Percentiles rank a stretch among this genome's conserved stretches.
Evolutionary conservation across 2,888 invertebrate genomes (phyloP).

Genomic region (Chrysolina americana): DNA sequence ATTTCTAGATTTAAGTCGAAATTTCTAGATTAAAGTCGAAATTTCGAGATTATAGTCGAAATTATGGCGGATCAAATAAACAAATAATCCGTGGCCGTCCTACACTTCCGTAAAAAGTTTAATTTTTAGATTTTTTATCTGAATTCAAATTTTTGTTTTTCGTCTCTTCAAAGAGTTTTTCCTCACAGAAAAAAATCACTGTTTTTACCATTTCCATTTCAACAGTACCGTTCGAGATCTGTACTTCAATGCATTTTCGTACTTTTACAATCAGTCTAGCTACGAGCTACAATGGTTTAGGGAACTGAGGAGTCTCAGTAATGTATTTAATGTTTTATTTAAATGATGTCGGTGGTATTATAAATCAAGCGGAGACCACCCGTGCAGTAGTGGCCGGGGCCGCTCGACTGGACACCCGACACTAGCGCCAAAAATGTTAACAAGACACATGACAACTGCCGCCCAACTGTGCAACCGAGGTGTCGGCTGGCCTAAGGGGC

Average conservation of each 20-base stretch:
- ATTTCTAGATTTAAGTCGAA: too few relatives aligned
- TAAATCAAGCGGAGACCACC: slow-evolving; percentile 68
- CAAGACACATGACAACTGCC: slow-evolving; percentile 70
- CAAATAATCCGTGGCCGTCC: too few relatives aligned
- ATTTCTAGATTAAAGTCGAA: too few relatives aligned
- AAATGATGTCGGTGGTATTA: slow-evolving; percentile 68
- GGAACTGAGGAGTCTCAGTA: slow-evolving; percentile 33
- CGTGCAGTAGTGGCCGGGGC: slow-evolving; percentile 64
- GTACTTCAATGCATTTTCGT: background rate
- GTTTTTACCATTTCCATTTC: too few relatives aligned
- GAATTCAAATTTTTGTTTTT: too few relatives aligned
- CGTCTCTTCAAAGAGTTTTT: too few relatives aligned
- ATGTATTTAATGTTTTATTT: slow-evolving; percentile 64
- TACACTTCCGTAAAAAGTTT: too few relatives aligned
- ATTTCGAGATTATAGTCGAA: too few relatives aligned
- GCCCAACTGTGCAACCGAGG: slow-evolving; percentile 50
- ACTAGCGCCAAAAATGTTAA: slow-evolving; percentile 71
- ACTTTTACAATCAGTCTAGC: background rate
- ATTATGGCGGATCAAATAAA: too few relatives aligned
- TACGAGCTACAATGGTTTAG: background rate
- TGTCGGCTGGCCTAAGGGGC: slow-evolving; percentile 48
- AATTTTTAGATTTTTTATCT: too few relatives aligned
- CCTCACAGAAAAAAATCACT: too few relatives aligned
- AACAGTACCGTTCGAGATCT: too few relatives aligned
- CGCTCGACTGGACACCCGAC: slow-evolving; percentile 68